phyloP scores from a whole-genome alignment of 2,797 vertebrate species.

The Scolopax rusticola region DNA sequence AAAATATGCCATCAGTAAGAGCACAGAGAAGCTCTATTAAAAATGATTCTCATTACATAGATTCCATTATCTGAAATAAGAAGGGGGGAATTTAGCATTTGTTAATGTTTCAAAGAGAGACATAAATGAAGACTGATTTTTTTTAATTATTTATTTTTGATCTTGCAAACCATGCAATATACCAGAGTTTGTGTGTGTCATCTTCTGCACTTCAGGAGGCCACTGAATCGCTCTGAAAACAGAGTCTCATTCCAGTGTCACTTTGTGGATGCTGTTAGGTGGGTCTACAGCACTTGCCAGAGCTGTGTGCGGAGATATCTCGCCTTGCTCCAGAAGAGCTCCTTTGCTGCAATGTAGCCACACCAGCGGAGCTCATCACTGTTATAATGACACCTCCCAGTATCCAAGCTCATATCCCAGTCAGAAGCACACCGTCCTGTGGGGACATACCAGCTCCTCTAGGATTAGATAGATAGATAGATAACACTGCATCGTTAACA shows the following conservation, averaged over 20 bases:
- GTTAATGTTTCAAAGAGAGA: constrained; percentile 2
- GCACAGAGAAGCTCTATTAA: constrained; percentile 19
- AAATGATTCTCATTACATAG: constrained; percentile 21
- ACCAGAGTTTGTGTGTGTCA: not conserved
- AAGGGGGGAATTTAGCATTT: not conserved
- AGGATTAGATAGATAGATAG: not conserved
- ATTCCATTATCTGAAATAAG: constrained; percentile 43
- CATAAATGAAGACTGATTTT: not conserved
- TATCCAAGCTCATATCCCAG: accelerated
- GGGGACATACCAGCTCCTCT: not conserved
- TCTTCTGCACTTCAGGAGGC: not conserved
- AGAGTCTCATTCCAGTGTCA: not conserved
- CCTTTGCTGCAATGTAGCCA: accelerated
- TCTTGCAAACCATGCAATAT: not conserved
- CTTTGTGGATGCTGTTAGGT: not conserved
- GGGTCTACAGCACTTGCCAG: not conserved
- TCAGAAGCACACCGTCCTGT: not conserved
- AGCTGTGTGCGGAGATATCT: not conserved
- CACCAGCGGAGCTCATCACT: accelerated
- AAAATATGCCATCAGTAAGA: constrained; percentile 54
- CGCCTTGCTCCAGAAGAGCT: not conserved
- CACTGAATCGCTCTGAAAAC: not conserved
- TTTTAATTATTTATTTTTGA: not conserved
- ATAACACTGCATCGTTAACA: not conserved
- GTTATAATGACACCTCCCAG: not conserved